These are phyloP conservation scores for Rhynchotus rufescens DNA, from an alignment of 2,797 vertebrate genomes.

Conservation along the genomic window DNA sequence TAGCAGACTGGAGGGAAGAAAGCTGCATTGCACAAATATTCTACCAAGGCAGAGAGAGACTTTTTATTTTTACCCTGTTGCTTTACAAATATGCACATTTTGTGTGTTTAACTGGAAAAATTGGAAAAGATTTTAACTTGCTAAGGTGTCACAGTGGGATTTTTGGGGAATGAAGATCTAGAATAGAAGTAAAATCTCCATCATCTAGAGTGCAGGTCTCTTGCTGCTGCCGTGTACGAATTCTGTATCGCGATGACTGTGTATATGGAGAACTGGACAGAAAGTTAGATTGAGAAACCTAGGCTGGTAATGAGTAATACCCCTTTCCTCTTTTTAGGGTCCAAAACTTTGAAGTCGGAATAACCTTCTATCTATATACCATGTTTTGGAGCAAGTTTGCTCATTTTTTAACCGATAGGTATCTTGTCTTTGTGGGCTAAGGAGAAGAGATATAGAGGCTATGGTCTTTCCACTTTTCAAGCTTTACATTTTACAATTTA, in stretches of 20 bases:
- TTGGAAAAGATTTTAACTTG: neutral
- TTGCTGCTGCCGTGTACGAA: neutral
- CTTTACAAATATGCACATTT: neutral
- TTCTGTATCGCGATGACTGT: neutral
- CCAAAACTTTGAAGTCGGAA: neutral
- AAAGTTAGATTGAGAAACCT: neutral
- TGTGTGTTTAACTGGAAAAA: neutral
- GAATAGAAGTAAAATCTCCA: neutral
- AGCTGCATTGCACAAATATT: neutral
- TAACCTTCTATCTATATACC: neutral
- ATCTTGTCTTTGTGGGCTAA: neutral
- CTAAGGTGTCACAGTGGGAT: neutral
- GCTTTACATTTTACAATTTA: neutral
- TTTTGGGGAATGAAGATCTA: neutral
- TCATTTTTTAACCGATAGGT: neutral
- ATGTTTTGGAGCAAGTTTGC: neutral
- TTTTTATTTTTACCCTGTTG: fast-evolving
- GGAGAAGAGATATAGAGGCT: neutral
- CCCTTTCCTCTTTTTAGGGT: neutral
- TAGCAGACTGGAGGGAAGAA: neutral
- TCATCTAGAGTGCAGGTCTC: neutral
- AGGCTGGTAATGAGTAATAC: neutral
- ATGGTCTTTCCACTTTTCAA: neutral
- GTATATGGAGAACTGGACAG: neutral
- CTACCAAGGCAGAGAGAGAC: neutral